Base-by-base conservation (phyloP, 2,888 invertebrate species). In the Apodemia zela region DNA sequence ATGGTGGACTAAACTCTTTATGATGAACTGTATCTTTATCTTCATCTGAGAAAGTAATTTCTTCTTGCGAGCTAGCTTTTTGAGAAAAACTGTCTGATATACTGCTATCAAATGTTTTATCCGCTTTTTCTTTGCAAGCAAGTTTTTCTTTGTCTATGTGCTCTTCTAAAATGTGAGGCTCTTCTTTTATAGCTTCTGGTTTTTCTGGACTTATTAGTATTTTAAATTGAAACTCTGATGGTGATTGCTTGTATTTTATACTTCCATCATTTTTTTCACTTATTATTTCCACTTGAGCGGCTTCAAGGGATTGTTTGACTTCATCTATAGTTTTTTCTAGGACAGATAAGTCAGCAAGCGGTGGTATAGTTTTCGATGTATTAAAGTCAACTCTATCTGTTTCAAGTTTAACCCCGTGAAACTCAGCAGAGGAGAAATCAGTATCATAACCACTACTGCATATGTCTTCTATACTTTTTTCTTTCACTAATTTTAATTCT, bases 211-310 rank as follows among this genome's bases (percentile, higher is more conserved):
- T 92, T 45, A 92, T 89, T 42, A 94, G 79, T 25, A 94, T 82
- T 80, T 94, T 95, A 63, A 95, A 94, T 75, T 95, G 95, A 74
- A 95, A 95, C 78, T 95, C 95, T 1, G 95, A 95, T 4, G 95
- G 95, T 0, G 95, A 95, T 71, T 95, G 94, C 73, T 95, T 95
- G 70, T 94, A 94, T 75, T 94, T 94, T 61, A 93, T 93, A 68
- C 93, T 95, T 10, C 94, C 93, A 69, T 94, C 94, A 73, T 85
- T 92, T 78, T 93, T 93, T 68, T 93, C 92, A 74, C 94, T 94
- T 63, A 95, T 94, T 7, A 95, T 92, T 82, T 95, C 95, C 71
- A 93, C 94, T 80, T 94, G 94, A 0, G 94, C 94, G 58, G 94
- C 94, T 83, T 95, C 94, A 66, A 95, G 81, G 21, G 95, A 94